Conservation (phyloP, 2,113 vertebrate species). For the Notechis scutatus region DNA sequence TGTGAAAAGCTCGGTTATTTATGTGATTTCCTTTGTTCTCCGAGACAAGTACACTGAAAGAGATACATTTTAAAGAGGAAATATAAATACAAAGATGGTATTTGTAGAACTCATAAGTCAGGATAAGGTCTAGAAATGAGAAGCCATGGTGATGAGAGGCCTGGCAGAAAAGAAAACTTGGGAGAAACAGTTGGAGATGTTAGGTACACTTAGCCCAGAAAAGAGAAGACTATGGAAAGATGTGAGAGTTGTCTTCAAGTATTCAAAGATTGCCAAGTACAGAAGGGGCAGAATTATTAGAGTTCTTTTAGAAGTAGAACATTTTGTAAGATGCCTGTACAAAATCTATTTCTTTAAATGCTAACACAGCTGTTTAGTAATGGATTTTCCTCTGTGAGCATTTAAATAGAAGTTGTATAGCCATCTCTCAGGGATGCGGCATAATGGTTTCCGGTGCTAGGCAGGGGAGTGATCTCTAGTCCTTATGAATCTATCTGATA, state of each 20-base stretch:
- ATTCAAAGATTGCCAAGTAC: background rate
- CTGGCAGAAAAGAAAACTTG: background rate
- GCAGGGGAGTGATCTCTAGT: background rate
- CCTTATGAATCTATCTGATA: background rate
- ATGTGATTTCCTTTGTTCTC: background rate
- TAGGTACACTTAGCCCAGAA: background rate
- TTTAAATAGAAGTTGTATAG: background rate
- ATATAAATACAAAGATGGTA: background rate
- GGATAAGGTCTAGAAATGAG: background rate
- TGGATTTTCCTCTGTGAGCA: background rate
- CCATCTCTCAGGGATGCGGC: background rate
- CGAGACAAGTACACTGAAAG: background rate
- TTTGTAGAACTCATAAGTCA: background rate
- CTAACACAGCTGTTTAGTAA: background rate
- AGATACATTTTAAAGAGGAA: background rate
- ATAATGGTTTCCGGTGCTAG: background rate
- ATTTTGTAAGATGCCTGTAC: background rate
- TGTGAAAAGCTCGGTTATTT: conserved; percentile 8
- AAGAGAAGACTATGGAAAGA: background rate
- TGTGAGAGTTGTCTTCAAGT: background rate
- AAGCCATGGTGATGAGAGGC: background rate
- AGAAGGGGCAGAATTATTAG: background rate
- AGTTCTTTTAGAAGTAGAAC: background rate
- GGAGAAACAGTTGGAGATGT: background rate
- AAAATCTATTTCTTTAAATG: background rate